A percentile compares a stretch with the other conserved stretches of the same genome.
These are phyloP conservation scores for Ormyrus thymus DNA, from an alignment of 2,888 invertebrate species.

Conservation along the genomic window DNA sequence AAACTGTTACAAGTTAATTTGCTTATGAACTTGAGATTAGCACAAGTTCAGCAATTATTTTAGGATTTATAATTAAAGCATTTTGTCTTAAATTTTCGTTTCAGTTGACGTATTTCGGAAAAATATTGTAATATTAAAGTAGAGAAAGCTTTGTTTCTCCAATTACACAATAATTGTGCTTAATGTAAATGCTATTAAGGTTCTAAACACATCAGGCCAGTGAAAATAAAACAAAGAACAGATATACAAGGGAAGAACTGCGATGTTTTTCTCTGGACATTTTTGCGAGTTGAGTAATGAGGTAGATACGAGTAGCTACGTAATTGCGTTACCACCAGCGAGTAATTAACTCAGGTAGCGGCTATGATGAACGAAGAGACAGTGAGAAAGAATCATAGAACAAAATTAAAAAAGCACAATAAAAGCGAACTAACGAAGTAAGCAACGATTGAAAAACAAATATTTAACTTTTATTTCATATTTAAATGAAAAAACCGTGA, in stretches of 20 bases:
- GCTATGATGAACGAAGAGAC: background rate
- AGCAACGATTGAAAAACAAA: too few species aligned
- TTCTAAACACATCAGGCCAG: background rate
- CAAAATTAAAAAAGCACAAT: background rate
- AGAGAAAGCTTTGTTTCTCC: too few species aligned
- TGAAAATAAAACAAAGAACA: background rate
- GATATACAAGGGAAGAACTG: conserved; percentile 20
- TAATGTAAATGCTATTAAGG: background rate
- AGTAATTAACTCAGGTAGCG: conserved; percentile 60
- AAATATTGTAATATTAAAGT: too few species aligned
- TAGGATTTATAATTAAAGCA: too few species aligned
- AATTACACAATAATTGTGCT: too few species aligned
- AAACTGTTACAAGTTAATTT: too few species aligned
- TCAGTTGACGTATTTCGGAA: too few species aligned
- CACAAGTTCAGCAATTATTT: too few species aligned
- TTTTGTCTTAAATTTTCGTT: too few species aligned
- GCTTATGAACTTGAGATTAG: too few species aligned
- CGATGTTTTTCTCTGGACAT: conserved; percentile 41
- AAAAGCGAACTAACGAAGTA: background rate
- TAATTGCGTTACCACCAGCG: conserved; percentile 59
- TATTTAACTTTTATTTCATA: too few species aligned
- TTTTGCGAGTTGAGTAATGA: conserved; percentile 60
- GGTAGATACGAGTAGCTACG: conserved; percentile 57
- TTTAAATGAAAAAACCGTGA: too few species aligned
- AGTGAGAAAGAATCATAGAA: background rate